Base-by-base conservation (phyloP, 2,113 vertebrate species). In the Notiomystis cincta region DNA sequence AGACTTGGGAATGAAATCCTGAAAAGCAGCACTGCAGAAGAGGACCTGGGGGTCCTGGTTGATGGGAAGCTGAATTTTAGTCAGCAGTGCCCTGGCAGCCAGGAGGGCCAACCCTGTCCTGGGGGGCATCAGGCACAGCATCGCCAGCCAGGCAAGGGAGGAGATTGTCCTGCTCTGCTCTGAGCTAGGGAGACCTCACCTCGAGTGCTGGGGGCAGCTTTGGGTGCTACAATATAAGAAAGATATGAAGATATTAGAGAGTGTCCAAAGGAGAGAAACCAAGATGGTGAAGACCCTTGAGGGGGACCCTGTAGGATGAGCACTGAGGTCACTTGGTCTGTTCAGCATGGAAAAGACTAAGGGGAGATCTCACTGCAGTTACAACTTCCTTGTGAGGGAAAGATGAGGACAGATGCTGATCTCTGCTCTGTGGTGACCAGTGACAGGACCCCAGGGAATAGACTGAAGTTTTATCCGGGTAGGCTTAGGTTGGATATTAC, bases 41-140 rank as follows among this genome's bases (percentile, higher is more conserved):
- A 12, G 13, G 5, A 20, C 12, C 10, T 53, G 15, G 2, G 7
- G 3, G 1, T 37, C 5, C 33, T 60, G 22, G 3, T 33, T 0
- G 0, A 10, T 33, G 23, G 23, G 2, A 45, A 37, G 9, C 6
- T 13, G 12, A 33, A 28, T 3, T 0, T 33, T 15, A 45, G 3
- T 1, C 18, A 69, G 33, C 38, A 60, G 54, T 16, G 28, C 28
- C 33, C n/a, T 20, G 23, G 23, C 18, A 60, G 54, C 33, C 62
- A 38, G 54, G 22, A 10, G 27, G 4, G 25, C 6, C 25, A 51
- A 0, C 0, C 0, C 0, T 42, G 22, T 45, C 17, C 33, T 51
- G 62, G 14, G 5, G 3, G 0, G 0, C 22, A 27, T 22, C 18
- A 37, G 53, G 22, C 6, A 15, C 37, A 60, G 37, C 33, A 45